Conservation (phyloP, 1,140 invertebrate genomes). For the Aphelinus atriplicis region DNA sequence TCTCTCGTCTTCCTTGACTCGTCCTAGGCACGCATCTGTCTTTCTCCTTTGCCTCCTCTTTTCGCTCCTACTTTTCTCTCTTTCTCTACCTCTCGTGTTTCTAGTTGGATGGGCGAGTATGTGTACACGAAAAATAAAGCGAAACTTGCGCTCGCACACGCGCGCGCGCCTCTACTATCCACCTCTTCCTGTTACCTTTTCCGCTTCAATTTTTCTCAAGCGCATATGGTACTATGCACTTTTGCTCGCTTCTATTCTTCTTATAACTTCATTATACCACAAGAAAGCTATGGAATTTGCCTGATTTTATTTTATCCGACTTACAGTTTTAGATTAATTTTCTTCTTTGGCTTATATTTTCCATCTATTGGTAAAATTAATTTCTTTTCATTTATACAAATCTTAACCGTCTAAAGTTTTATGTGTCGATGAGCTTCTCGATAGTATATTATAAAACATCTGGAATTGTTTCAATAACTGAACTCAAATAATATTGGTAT, state of each 20-base stretch:
- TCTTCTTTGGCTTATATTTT: no score
- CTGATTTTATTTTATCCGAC: no score
- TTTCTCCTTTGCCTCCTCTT: background rate
- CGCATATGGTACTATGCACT: slow-evolving; percentile 7
- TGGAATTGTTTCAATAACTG: no score
- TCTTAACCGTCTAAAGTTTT: no score
- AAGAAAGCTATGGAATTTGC: no score
- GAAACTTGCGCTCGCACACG: background rate
- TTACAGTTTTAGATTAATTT: no score
- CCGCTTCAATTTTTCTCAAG: slow-evolving; percentile 9
- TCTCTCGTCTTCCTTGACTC: slow-evolving; percentile 20
- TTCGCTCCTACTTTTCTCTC: background rate
- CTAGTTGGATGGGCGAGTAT: background rate
- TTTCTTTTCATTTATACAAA: no score
- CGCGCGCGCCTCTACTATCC: slow-evolving; percentile 1
- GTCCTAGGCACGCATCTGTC: background rate
- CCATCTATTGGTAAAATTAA: no score
- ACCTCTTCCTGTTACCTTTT: slow-evolving; percentile 23
- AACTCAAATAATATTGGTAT: no score
- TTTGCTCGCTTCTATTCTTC: slow-evolving; percentile 6
- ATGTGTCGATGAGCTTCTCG: no score
- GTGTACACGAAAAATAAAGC: slow-evolving; percentile 15
- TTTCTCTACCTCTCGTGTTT: background rate
- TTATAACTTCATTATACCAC: background rate
- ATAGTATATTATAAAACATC: no score